Conservation (phyloP, 2,888 invertebrate genomes). For the Cephus pulcher region DNA sequence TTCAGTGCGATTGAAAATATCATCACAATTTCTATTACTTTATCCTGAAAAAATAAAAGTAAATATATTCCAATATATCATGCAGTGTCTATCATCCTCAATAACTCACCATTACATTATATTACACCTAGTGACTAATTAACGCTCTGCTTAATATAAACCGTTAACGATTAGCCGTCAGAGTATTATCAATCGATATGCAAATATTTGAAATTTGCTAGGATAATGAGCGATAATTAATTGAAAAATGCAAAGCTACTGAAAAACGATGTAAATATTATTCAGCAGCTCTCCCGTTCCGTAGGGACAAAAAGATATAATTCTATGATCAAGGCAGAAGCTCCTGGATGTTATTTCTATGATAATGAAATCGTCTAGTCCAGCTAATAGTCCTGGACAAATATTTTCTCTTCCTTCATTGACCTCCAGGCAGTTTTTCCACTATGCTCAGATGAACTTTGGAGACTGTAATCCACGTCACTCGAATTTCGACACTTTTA, state of each 20-base stretch:
- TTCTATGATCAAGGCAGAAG: neutral
- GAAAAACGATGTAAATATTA: neutral
- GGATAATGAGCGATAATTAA: neutral
- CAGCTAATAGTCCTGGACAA: neutral
- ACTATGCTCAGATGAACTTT: too few species aligned
- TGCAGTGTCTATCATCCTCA: neutral
- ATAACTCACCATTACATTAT: neutral
- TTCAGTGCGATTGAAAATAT: neutral
- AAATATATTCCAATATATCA: neutral
- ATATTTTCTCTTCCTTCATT: neutral
- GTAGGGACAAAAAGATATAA: neutral
- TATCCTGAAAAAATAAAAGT: neutral
- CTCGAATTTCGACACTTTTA: neutral
- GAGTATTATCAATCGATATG: neutral
- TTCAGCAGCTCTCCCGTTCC: neutral
- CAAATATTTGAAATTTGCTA: neutral
- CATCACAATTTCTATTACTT: neutral
- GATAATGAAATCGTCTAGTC: neutral
- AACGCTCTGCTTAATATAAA: neutral
- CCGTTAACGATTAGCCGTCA: neutral
- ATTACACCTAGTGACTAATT: neutral
- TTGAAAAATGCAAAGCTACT: neutral
- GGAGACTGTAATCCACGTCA: too few species aligned
- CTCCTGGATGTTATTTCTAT: neutral
- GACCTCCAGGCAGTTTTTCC: neutral